These are phyloP conservation scores for Argyrosomus regius DNA, from an alignment of 2,797 vertebrate species.

Conservation along the genomic window DNA sequence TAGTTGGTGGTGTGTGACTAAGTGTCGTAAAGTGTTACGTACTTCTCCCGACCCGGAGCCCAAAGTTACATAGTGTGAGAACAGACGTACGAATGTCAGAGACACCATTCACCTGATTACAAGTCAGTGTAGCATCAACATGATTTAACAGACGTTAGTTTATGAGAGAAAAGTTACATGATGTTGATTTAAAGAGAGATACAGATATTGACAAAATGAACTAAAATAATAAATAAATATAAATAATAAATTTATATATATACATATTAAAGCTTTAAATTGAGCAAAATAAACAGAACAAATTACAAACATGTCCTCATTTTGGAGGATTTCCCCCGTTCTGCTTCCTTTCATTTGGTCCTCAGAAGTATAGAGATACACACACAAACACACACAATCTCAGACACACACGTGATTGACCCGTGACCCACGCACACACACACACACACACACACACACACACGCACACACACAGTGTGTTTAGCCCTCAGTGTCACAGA, in stretches of 20 bases:
- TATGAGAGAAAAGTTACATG: too few species aligned
- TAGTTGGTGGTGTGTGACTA: too few species aligned
- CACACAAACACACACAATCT: slow-evolving; percentile 1
- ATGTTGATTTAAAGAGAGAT: too few species aligned
- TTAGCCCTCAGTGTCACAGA: slow-evolving; percentile 92
- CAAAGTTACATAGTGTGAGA: too few species aligned
- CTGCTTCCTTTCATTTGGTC: background rate
- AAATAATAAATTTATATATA: background rate
- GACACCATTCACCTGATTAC: too few species aligned
- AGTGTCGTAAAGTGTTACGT: too few species aligned
- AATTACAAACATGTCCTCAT: background rate
- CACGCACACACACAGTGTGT: slow-evolving; percentile 82
- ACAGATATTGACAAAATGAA: background rate
- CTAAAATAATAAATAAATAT: background rate
- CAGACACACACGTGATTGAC: slow-evolving; percentile 44
- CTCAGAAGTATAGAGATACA: slow-evolving; percentile 20
- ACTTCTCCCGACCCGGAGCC: too few species aligned
- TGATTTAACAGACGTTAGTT: too few species aligned
- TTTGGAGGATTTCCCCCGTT: background rate
- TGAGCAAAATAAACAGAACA: too few species aligned
- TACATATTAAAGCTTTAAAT: background rate
- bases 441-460: slow-evolving; percentile 9
- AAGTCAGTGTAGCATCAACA: too few species aligned
- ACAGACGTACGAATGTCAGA: too few species aligned
- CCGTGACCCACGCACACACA: slow-evolving; percentile 21